Evolutionary conservation across 1,140 invertebrate genomes (phyloP), one percentile per base, ranked within the genome.

Genomic region (Drosophila ficusphila): DNA sequence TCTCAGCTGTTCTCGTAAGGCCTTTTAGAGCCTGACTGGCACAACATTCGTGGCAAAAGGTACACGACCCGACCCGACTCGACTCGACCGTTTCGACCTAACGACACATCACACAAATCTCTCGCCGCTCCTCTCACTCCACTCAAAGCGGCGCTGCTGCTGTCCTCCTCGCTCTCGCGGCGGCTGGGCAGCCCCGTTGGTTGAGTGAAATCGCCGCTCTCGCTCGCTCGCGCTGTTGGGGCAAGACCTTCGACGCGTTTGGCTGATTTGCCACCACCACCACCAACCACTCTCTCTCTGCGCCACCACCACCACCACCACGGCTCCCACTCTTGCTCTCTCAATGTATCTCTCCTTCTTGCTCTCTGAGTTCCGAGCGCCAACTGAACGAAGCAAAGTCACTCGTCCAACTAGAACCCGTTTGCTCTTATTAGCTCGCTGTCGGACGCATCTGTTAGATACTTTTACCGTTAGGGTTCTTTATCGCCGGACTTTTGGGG

Each of bases 31-130:
- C 89, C 90, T 91, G 90, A 91, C 90, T 91, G 91, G 86, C 90
- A 91, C 79, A 90, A 91, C 90, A 91, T 91, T 91, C 90, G 91
- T 91, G 91, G 90, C 90, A 91, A 91, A 91, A 91, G 91, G 91
- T 91, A 91, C 90, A 91, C 90, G 91, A 91, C 91, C 91, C 90
- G 91, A 91, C 91, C 90, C 90, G 90, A 91, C 90, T 91, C 90
- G 90, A 91, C 90, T 91, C 88, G 90, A 91, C 90, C 90, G 88
- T 86, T 82, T 88, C 90, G 90, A 91, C 90, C 89, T 91, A 91
- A 90, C 90, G 90, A 91, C 90, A 90, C 90, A 91, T 86, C 90
- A 90, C 88, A 91, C 86, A 91, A 89, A 88, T 90, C 90, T 90
- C 89, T 90, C 89, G 79, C 42, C 90, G 78, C 78, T 83, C 86